Evolutionary conservation across 2,888 invertebrate species (phyloP).

Genomic region (Parnassius mnemosyne): DNA sequence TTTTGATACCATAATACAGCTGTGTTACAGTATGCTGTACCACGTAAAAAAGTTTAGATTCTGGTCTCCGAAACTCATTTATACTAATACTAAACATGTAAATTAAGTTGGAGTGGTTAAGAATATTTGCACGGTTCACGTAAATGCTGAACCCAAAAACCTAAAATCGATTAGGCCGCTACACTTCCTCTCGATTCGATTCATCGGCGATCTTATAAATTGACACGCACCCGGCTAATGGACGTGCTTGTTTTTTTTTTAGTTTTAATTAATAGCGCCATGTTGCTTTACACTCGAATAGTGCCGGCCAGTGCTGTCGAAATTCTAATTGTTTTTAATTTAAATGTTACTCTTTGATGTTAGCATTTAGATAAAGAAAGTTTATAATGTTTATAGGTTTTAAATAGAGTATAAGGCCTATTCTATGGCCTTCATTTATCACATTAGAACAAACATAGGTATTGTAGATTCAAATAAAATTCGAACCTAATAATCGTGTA

Average conservation of each 20-base stretch:
- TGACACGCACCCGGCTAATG: constrained; percentile 27
- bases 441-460: too few species aligned
- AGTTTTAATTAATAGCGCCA: constrained; percentile 24
- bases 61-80: too few species aligned
- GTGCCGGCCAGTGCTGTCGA: constrained; percentile 3
- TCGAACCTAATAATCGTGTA: too few species aligned
- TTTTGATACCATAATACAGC: too few species aligned
- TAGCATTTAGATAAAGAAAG: not conserved
- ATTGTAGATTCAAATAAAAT: too few species aligned
- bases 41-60: too few species aligned
- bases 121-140: too few species aligned
- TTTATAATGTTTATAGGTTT: not conserved
- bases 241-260: constrained; percentile 15
- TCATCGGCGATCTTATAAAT: constrained; percentile 22
- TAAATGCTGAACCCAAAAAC: constrained; percentile 8
- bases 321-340: constrained; percentile 15
- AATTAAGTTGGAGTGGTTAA: too few species aligned
- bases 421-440: too few species aligned
- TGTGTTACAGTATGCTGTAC: too few species aligned
- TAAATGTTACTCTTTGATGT: constrained; percentile 18
- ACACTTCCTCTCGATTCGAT: constrained; percentile 11
- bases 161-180: constrained; percentile 9
- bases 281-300: constrained; percentile 11
- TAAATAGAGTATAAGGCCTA: too few species aligned
- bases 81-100: too few species aligned